These are phyloP conservation scores for Elaphurus davidianus DNA, from an alignment of 2,113 vertebrate species.

Conservation along the genomic window DNA sequence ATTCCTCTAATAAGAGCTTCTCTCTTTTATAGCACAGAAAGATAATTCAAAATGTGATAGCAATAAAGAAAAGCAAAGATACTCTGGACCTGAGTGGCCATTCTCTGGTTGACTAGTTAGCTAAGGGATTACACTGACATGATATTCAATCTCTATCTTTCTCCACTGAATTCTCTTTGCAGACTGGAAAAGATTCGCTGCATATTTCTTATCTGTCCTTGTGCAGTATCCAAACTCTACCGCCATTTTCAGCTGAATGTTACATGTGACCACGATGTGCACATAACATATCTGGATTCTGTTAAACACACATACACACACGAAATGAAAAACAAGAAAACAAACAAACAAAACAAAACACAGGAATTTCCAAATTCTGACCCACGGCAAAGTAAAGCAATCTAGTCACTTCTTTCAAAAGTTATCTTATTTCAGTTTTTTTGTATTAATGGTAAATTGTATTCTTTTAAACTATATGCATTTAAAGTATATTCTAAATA, in stretches of 20 bases:
- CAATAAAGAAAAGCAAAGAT: constrained; percentile 41
- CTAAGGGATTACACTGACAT: constrained; percentile 34
- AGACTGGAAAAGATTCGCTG: neutral
- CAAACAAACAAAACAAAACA: neutral
- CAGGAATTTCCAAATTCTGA: neutral
- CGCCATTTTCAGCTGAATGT: neutral
- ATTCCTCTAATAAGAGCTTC: constrained; percentile 35
- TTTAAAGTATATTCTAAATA: neutral
- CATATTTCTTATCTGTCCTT: neutral
- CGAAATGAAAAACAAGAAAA: neutral
- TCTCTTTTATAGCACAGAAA: neutral
- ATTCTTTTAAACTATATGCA: neutral
- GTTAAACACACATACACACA: neutral
- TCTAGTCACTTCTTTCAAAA: neutral
- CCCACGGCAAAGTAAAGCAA: neutral
- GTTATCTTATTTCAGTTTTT: neutral
- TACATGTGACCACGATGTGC: neutral
- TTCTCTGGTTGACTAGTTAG: constrained; percentile 55
- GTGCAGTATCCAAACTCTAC: neutral
- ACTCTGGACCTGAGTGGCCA: neutral
- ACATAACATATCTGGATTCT: neutral
- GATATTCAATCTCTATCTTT: constrained; percentile 56
- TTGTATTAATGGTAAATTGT: neutral
- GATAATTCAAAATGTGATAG: constrained; percentile 48
- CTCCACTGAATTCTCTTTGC: neutral